phyloP scores from a whole-genome alignment of 1,140 invertebrate genomes.

The Pachyrhynchus sulphureomaculatus region DNA sequence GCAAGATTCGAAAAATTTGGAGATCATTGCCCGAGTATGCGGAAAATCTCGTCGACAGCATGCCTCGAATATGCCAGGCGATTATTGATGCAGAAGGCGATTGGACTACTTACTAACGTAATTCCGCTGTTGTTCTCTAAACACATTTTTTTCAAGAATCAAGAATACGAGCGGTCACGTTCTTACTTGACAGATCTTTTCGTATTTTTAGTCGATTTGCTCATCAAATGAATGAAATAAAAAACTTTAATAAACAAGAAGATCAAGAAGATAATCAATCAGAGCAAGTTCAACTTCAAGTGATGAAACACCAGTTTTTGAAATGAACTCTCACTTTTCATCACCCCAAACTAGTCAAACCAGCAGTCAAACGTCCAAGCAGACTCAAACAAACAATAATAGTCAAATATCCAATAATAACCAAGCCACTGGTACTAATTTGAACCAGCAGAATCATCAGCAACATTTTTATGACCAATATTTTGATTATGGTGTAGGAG shows the following conservation, averaged over 20 bases:
- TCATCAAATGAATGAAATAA: conserved; percentile 34
- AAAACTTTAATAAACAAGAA: conserved; percentile 9
- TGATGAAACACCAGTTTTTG: not conserved
- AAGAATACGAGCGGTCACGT: too few species aligned
- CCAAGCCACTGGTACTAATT: not conserved
- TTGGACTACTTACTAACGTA: too few species aligned
- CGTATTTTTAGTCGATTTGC: conserved; percentile 13
- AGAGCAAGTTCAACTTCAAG: not conserved
- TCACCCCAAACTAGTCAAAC: not conserved
- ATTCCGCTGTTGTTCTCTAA: too few species aligned
- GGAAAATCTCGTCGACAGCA: too few species aligned
- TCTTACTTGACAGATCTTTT: too few species aligned
- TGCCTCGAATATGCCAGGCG: too few species aligned
- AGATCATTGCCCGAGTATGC: too few species aligned
- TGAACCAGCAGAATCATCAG: not conserved
- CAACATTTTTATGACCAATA: not conserved
- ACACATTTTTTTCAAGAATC: too few species aligned
- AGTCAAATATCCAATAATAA: not conserved
- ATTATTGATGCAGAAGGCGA: too few species aligned
- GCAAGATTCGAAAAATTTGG: too few species aligned
- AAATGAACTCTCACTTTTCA: not conserved
- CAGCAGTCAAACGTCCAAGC: not conserved
- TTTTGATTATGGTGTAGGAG: not conserved
- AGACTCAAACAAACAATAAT: not conserved
- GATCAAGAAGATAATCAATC: not conserved